Conservation (phyloP, 2,888 invertebrate species). For the Prosopocoilus inquinatus region DNA sequence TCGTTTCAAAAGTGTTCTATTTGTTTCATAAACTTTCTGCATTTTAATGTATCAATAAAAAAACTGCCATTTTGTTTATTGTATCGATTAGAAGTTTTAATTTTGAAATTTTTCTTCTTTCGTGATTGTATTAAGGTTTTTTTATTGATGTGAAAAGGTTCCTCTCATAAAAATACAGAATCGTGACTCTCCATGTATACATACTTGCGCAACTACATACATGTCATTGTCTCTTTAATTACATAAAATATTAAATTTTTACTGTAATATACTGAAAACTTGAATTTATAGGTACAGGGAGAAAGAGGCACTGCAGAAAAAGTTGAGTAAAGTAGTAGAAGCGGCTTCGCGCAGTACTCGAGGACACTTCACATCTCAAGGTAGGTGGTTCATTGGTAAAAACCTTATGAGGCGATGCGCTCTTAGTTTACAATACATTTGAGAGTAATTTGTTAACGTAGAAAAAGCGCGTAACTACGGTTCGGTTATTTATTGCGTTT, state of each 20-base stretch:
- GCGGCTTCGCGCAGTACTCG: constrained; percentile 31
- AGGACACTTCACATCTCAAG: constrained; percentile 28
- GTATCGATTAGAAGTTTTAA: no score
- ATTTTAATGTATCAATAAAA: no score
- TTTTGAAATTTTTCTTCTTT: no score
- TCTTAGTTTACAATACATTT: constrained; percentile 14
- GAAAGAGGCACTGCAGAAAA: constrained; percentile 52
- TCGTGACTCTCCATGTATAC: no score
- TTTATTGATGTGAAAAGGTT: no score
- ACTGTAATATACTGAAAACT: background rate
- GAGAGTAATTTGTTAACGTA: constrained; percentile 14
- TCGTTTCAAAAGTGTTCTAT: no score
- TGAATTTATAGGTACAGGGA: constrained; percentile 53
- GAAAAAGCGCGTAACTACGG: constrained; percentile 10
- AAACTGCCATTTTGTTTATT: no score
- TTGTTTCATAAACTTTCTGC: no score
- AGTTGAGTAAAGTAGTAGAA: constrained; percentile 49
- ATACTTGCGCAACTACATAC: background rate
- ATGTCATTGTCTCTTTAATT: background rate
- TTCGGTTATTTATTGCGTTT: constrained; percentile 17
- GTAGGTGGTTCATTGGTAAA: constrained; percentile 21
- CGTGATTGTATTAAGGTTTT: no score
- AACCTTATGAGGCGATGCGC: constrained; percentile 3
- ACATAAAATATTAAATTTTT: background rate
- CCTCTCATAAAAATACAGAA: no score